Conservation (phyloP, 2,113 vertebrate species). For the Drymodes brunneopygia region DNA sequence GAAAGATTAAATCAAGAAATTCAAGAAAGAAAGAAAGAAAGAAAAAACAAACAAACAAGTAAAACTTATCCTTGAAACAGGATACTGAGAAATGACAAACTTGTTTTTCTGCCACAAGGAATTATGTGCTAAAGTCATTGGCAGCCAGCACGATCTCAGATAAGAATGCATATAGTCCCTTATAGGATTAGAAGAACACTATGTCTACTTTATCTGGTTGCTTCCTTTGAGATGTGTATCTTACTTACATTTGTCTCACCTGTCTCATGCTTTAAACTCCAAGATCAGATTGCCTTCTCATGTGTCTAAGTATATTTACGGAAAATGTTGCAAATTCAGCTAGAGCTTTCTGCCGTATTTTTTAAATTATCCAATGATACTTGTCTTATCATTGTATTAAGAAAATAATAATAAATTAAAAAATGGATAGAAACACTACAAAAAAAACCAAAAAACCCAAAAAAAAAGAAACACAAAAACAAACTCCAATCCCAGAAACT, state of each 20-base stretch:
- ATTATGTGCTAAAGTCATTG: neutral
- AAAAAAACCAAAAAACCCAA: neutral
- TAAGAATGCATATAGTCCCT: neutral
- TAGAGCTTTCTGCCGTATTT: neutral
- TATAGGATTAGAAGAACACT: neutral
- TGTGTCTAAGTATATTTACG: neutral
- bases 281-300: neutral
- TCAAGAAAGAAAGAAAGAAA: neutral
- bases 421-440: rapidly evolving
- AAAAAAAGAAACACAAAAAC: neutral
- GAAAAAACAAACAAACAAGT: neutral
- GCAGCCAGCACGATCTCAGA: neutral
- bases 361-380: neutral
- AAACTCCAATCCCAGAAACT: neutral
- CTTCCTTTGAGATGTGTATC: neutral
- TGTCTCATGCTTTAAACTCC: neutral
- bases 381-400: neutral
- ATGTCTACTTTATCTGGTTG: neutral
- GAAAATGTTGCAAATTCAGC: constrained; percentile 2
- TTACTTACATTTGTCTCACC: neutral
- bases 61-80: neutral
- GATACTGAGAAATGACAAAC: neutral
- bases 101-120: neutral
- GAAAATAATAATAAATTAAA: neutral
- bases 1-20: neutral